Evolutionary conservation across 2,797 vertebrate species (phyloP), one percentile per base, ranked within the genome.

Genomic region (Eutrigla gurnardus): DNA sequence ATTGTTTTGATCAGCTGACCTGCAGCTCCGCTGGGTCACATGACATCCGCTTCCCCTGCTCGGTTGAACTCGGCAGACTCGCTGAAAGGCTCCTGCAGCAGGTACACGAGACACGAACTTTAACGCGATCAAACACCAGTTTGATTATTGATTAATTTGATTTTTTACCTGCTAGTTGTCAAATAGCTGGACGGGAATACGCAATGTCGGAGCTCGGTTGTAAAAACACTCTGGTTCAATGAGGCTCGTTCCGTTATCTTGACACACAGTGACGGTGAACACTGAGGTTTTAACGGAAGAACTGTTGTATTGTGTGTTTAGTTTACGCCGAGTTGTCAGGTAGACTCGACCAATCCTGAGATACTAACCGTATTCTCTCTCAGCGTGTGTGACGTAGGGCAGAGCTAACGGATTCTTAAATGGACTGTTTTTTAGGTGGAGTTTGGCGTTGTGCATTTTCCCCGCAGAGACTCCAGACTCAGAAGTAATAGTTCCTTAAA

Each of bases 1-100:
- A 18, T 7, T 59, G 53, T 33, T 81, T 35, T 49, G 78, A 58
- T 88, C 91, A 91, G 77, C 84, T 91, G 91, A 91, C 64, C 77
- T 43, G 71, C 78, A 33, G 73, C 71, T 35, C n/a, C 39, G 47
- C 43, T 53, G 49, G 1, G 78, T 91, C 91, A 91, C 88, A 5
- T 91, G 91, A 89, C 60, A 11, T 72, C 85, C 70, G 72, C 25
- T 86, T 90, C 81, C 81, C 69, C 32, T 25, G 25, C 25, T 25
- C 9, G 42, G 18, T 53, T 49, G 2, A 35, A 0, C 54, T 8
- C 2, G 0, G 6, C 76, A 3, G 33, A 63, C 9, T 62, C 65
- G 70, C 70, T 37, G 32, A 65, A 50, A 42, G 63, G 18, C 3
- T 13, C n/a, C 43, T 32, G 39, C 6, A 13, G 12, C 9, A 46